A percentile compares a stretch with the other conserved stretches of the same genome.
These are phyloP conservation scores for Caenorhabditis sp. DNA, from an alignment of 2,888 invertebrate genomes.

Conservation along the genomic window DNA sequence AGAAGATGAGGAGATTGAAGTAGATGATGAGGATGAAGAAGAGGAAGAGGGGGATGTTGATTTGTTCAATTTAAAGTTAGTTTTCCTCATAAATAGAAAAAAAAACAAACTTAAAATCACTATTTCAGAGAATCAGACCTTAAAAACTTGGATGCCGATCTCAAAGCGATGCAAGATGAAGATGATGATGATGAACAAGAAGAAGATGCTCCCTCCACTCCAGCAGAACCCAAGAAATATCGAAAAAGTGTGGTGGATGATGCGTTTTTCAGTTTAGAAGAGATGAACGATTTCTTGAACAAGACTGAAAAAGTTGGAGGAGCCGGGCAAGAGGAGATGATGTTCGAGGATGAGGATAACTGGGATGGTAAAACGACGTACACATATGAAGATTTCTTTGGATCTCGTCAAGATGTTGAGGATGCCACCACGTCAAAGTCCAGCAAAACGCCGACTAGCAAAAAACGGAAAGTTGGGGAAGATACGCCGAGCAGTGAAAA, in stretches of 20 bases:
- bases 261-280: constrained; percentile 49
- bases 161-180: constrained; percentile 31
- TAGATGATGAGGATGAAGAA: constrained; percentile 35
- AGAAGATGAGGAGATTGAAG: constrained; percentile 26
- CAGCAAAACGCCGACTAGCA: constrained; percentile 1
- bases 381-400: constrained; percentile 57
- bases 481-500: constrained; percentile 18
- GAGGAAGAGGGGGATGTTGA: constrained; percentile 43
- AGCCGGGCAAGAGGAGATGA: constrained; percentile 29
- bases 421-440: constrained; percentile 11
- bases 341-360: constrained; percentile 45
- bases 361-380: constrained; percentile 49
- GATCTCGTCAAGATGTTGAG: constrained; percentile 32
- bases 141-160: constrained; percentile 40
- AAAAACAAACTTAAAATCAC: too few species aligned
- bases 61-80: constrained; percentile 39
- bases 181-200: constrained; percentile 14
- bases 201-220: constrained; percentile 2
- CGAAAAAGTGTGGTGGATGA: constrained; percentile 50
- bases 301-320: constrained; percentile 37
- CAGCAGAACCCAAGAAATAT: constrained; percentile 24
- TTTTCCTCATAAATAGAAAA: too few species aligned
- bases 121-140: constrained; percentile 39
- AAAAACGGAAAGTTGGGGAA: constrained; percentile 28
- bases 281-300: constrained; percentile 51